Base-by-base conservation (phyloP, 2,888 invertebrate genomes). In the Athetis lepigone region DNA sequence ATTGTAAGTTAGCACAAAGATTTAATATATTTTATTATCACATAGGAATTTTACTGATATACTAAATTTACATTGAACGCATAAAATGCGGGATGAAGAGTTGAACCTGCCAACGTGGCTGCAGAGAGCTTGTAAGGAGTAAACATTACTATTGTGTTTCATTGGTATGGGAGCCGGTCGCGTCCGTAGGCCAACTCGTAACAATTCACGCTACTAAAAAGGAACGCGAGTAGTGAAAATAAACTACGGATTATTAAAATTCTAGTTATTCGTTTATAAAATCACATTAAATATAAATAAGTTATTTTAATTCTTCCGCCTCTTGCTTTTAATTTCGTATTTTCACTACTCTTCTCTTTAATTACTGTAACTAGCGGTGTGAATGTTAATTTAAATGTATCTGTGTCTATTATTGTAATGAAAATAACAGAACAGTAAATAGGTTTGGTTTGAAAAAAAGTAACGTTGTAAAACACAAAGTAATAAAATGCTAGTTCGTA, bases 1-100 rank as follows among this genome's bases (percentile, higher is more conserved):
- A 94, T 94, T 90, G 92, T 94, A 95, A 94, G 94, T 92, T 95
- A 94, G 94, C 94, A 95, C 94, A 95, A 95, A 95, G 94, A 94
- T 93, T 94, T 95, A 94, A 95, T 95, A 94, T 95, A 95, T 95
- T 95, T 95, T 95, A 95, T 92, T 94, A 95, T 93, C 90, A 91
- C 88, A 91, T 94, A 94, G 92, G 92, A 90, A 85, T 92, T 93
- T 93, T 94, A 94, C 93, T 92, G 90, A 92, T 92, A 92, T 91
- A 93, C 89, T 89, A 92, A 93, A 92, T 92, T 91, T 92, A 93
- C 87, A 92, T 85, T 86, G 82, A 87, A 84, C 89, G 92, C 93
- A 95, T 95, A 40, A 88, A 90, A 95, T 95, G 95, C 92, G 91
- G 80, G 82, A 75, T 80, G 75, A 87, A 89, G 83, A 84, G 85